Percentiles rank a stretch among this genome's conserved stretches.
phyloP scores from a whole-genome alignment of 2,797 vertebrate species.

The Acipenser transmontanus region DNA sequence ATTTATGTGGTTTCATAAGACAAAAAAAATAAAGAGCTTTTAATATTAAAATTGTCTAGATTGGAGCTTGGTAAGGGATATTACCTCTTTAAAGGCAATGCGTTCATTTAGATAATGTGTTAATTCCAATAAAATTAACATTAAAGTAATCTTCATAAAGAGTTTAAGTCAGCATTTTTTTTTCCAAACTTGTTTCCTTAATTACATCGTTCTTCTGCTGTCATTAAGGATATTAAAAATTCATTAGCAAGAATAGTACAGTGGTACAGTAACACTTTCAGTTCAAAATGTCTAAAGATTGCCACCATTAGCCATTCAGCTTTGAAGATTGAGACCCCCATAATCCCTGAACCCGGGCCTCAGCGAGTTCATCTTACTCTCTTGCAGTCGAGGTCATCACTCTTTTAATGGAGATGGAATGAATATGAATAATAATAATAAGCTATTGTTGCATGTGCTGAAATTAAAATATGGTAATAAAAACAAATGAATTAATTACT shows the following conservation, averaged over 20 bases:
- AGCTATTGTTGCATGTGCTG: no score
- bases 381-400: no score
- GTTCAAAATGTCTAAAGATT: conserved; percentile 68
- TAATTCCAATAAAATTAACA: conserved; percentile 99
- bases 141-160: conserved; percentile 96
- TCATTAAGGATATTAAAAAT: conserved; percentile 99
- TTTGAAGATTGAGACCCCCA: conserved; percentile 7
- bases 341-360: no score
- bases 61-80: conserved; percentile 51
- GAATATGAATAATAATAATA: no score
- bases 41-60: conserved; percentile 35
- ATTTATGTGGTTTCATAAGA: conserved; percentile 28
- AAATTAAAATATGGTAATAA: no score
- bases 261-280: conserved; percentile 74
- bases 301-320: conserved; percentile 57
- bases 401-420: no score
- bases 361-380: no score
- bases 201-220: conserved; percentile 99
- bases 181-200: conserved; percentile 97
- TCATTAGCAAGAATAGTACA: conserved; percentile 99
- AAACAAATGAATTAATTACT: no score
- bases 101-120: conserved; percentile 95
- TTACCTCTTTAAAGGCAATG: conserved; percentile 72
- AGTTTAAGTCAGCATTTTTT: conserved; percentile 97
- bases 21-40: conserved; percentile 28